Conservation (phyloP, 2,797 vertebrate genomes). For the Ctenopoma kingsleyae region DNA sequence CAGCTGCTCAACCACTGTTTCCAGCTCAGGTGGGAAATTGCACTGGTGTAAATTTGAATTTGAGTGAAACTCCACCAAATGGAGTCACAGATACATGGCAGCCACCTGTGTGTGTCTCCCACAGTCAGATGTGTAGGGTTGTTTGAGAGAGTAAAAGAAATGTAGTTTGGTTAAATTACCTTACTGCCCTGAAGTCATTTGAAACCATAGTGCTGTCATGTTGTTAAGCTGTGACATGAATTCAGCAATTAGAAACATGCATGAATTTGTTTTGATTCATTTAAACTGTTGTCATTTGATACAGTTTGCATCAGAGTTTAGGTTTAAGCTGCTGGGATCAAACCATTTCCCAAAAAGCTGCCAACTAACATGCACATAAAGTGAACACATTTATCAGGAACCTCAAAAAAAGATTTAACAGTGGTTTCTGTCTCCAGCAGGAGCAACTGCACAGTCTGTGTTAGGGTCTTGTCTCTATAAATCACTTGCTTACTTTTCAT, state of each 20-base stretch:
- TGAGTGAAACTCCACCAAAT: constrained; percentile 44
- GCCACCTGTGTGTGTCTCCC: constrained; percentile 64
- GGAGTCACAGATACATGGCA: constrained; percentile 29
- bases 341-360: constrained; percentile 3
- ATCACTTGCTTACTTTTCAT: constrained; percentile 48
- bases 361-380: constrained; percentile 13
- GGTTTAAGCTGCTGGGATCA: not conserved
- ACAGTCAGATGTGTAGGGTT: constrained; percentile 53
- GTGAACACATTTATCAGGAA: constrained; percentile 10
- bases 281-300: constrained; percentile 17
- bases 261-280: constrained; percentile 1
- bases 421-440: constrained; percentile 14
- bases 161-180: constrained; percentile 15
- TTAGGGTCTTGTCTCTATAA: constrained; percentile 39
- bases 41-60: constrained; percentile 58
- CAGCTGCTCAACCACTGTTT: constrained; percentile 15
- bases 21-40: constrained; percentile 56
- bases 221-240: constrained; percentile 1
- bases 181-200: constrained; percentile 5
- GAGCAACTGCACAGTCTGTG: constrained; percentile 15
- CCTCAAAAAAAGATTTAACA: constrained; percentile 16
- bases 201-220: constrained; percentile 25
- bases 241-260: constrained; percentile 20
- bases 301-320: not conserved
- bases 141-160: constrained; percentile 48